Evolutionary conservation across 2,797 vertebrate species (phyloP).

Genomic region (Coccyzus lansbergi): DNA sequence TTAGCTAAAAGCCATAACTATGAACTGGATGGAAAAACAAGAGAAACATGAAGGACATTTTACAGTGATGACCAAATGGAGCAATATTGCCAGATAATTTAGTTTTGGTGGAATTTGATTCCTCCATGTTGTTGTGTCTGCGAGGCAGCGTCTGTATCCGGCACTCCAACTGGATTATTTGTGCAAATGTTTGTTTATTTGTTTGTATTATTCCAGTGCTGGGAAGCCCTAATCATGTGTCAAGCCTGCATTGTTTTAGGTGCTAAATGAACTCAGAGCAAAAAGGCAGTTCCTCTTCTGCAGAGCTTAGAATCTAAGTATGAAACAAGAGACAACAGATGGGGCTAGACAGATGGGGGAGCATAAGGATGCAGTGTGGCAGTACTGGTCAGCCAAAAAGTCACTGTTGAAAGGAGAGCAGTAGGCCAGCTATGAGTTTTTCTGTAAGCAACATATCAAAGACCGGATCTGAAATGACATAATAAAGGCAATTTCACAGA

Average conservation of each 20-base stretch:
- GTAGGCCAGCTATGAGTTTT: constrained; percentile 26
- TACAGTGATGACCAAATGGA: background rate
- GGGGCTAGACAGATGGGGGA: constrained; percentile 46
- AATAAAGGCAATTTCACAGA: constrained; percentile 34
- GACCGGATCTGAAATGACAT: constrained; percentile 25
- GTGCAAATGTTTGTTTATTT: background rate
- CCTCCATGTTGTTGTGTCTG: background rate
- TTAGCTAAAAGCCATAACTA: background rate
- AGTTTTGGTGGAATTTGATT: constrained; percentile 50
- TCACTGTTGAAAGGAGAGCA: constrained; percentile 20
- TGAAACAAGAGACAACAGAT: constrained; percentile 56
- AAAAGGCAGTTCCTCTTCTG: constrained; percentile 10
- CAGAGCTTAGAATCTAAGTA: constrained; percentile 28
- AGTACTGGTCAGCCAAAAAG: constrained; percentile 54
- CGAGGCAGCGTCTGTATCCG: background rate
- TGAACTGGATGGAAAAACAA: background rate
- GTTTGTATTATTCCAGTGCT: background rate
- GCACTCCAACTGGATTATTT: constrained; percentile 47
- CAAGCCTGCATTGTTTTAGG: constrained; percentile 40
- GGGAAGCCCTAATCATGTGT: constrained; percentile 26
- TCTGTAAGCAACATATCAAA: constrained; percentile 14
- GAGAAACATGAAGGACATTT: background rate
- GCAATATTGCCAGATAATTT: background rate
- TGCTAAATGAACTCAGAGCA: constrained; percentile 10
- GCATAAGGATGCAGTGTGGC: constrained; percentile 65